phyloP scores from a whole-genome alignment of 1,140 invertebrate genomes.

The Drosophila setifemur region DNA sequence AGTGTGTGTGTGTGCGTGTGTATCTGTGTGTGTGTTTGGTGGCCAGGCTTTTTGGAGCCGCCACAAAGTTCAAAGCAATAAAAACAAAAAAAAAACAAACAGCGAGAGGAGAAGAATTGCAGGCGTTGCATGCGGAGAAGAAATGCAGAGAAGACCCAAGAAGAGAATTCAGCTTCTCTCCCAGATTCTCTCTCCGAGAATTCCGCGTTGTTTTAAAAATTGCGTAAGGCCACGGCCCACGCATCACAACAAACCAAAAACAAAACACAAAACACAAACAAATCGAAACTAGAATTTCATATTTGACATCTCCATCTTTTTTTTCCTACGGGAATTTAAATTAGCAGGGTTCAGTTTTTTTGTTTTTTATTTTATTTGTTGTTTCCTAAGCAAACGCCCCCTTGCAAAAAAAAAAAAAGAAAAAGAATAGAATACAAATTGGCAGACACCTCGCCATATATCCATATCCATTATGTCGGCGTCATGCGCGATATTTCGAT shows the following conservation, averaged over 20 bases:
- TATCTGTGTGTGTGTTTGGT: conserved; percentile 12
- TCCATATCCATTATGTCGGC: conserved; percentile 42
- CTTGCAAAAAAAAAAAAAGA: conserved; percentile 26
- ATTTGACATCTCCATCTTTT: conserved; percentile 17
- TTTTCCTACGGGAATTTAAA: conserved; percentile 23
- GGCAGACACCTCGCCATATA: conserved; percentile 57
- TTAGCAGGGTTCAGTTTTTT: conserved; percentile 21
- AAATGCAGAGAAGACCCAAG: neutral
- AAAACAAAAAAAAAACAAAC: conserved; percentile 34
- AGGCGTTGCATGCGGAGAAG: conserved; percentile 14
- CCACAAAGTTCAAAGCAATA: conserved; percentile 74
- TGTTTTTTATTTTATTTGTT: neutral
- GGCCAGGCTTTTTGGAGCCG: conserved; percentile 16
- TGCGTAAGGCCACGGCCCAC: conserved; percentile 38
- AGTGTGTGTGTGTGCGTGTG: conserved; percentile 2
- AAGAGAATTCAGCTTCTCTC: conserved; percentile 14
- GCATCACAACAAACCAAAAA: conserved; percentile 43
- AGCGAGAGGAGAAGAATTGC: conserved; percentile 19
- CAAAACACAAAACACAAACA: conserved; percentile 20
- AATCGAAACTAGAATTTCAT: conserved; percentile 23
- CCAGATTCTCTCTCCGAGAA: neutral
- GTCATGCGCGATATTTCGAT: conserved; percentile 49
- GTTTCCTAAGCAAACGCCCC: conserved; percentile 13
- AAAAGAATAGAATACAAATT: conserved; percentile 27
- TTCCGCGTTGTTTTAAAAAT: neutral